phyloP scores from a whole-genome alignment of 2,888 invertebrate species.

The Metacarcinus magister region DNA sequence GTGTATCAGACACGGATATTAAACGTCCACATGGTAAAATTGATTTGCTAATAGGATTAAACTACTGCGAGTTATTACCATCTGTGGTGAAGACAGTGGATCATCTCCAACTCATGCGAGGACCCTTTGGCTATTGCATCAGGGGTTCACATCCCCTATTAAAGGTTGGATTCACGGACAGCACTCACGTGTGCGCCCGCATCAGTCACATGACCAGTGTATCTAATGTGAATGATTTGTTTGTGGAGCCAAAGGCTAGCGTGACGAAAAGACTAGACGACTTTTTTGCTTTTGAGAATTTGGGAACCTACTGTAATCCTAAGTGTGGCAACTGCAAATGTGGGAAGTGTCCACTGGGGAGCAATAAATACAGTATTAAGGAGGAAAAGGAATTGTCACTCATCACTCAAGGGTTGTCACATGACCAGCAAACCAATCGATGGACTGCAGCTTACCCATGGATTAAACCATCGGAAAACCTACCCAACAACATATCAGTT shows the following conservation, averaged over 20 bases:
- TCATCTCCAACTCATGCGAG: too few relatives aligned
- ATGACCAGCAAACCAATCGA: background rate
- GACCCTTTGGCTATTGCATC: too few relatives aligned
- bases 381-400: slow-evolving; percentile 59
- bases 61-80: slow-evolving; percentile 29
- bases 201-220: too few relatives aligned
- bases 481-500: slow-evolving; percentile 57
- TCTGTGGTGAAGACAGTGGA: background rate
- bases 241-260: background rate
- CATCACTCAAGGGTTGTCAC: slow-evolving; percentile 44
- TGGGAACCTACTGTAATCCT: background rate
- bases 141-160: too few relatives aligned
- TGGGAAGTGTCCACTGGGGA: slow-evolving; percentile 62
- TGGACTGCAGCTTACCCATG: slow-evolving; percentile 59
- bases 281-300: background rate
- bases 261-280: background rate
- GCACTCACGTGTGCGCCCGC: too few relatives aligned
- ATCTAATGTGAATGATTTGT: background rate
- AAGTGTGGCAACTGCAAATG: slow-evolving; percentile 57
- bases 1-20: slow-evolving; percentile 13
- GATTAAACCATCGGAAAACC: slow-evolving; percentile 4
- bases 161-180: too few relatives aligned
- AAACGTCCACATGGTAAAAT: slow-evolving; percentile 47
- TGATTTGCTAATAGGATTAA: slow-evolving; percentile 43
- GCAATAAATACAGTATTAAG: slow-evolving; percentile 53